Evolutionary conservation across 2,113 vertebrate genomes (phyloP), one percentile per base, ranked within the genome.

Genomic region (Tichodroma muraria): DNA sequence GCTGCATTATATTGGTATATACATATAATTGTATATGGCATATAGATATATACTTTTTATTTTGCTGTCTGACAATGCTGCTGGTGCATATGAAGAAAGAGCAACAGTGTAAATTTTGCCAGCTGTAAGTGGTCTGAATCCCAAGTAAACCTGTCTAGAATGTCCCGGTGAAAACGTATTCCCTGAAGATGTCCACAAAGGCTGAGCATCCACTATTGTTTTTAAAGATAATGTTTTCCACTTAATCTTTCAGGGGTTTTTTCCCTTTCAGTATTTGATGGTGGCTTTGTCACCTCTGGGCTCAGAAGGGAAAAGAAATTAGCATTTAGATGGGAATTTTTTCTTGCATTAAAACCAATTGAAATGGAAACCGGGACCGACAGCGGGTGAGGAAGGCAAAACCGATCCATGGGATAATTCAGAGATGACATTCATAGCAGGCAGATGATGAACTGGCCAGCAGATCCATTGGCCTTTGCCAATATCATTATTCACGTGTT

Each of bases 251-350:
- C 91, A 90, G 73, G 31, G 16, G 0, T 7, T 70, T 87, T 88
- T 79, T 90, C 40, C 71, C 80, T 90, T 95, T 96, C 88, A 56
- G 65, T 88, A 96, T 96, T 95, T 90, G 91, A 95, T 94, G 66
- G 94, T 91, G 96, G 86, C 94, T 97, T 96, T 96, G 93, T 96
- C 93, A 97, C 95, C 94, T 94, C 91, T 92, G 84, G 79, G 89
- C 96, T 96, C 94, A 91, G 86, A 88, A 91, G 96, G 94, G 96
- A 96, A 96, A 94, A 95, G 88, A 97, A 97, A 97, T 97, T 97
- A 97, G 96, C 97, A 97, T 97, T 97, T 97, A 97, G 97, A 97
- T 97, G 91, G 96, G 91, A 96, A 81, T 87, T 96, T 94, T 94
- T 93, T 71, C 84, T 95, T 14, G 44, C 88, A 96, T 97, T 97